These are phyloP conservation scores for Notothenia rossii DNA, from an alignment of 2,113 vertebrate species.

Conservation along the genomic window DNA sequence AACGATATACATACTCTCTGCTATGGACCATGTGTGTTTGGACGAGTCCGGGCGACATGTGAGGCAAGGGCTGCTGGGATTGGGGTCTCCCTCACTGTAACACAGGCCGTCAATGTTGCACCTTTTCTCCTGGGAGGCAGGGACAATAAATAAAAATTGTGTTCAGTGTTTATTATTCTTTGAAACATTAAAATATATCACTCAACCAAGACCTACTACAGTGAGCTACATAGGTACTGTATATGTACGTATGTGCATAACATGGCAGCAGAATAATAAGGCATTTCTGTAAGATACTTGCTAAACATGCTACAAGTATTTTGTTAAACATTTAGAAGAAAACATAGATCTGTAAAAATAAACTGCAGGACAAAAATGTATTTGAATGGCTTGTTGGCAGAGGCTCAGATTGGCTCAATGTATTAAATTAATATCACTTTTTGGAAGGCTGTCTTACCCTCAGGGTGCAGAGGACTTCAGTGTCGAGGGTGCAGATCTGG, in stretches of 20 bases:
- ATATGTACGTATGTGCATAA: not conserved
- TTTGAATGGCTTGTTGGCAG: no score
- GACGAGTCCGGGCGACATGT: constrained; percentile 88
- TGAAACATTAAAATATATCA: not conserved
- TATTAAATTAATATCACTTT: not conserved
- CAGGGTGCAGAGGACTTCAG: constrained; percentile 82
- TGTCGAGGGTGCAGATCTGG: constrained; percentile 84
- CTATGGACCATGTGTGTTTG: constrained; percentile 88
- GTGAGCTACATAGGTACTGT: not conserved
- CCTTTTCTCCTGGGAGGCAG: constrained; percentile 85
- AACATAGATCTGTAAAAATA: not conserved
- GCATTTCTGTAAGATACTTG: no score
- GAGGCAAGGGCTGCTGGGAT: constrained; percentile 87
- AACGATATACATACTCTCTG: constrained; percentile 83
- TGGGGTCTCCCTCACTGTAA: constrained; percentile 86
- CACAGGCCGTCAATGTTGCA: constrained; percentile 90
- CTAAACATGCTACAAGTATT: no score
- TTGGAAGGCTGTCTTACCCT: constrained; percentile 80
- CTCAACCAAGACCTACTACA: not conserved
- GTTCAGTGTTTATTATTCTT: constrained; percentile 15
- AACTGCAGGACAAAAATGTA: no score
- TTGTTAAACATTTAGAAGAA: not conserved
- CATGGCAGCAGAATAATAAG: not conserved
- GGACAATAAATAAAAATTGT: not conserved
- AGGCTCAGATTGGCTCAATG: not conserved